A percentile compares a stretch with the other conserved stretches of the same genome.
These are phyloP conservation scores for Tetragnatha versicolor DNA, from an alignment of 1,140 invertebrate genomes.

Conservation along the genomic window DNA sequence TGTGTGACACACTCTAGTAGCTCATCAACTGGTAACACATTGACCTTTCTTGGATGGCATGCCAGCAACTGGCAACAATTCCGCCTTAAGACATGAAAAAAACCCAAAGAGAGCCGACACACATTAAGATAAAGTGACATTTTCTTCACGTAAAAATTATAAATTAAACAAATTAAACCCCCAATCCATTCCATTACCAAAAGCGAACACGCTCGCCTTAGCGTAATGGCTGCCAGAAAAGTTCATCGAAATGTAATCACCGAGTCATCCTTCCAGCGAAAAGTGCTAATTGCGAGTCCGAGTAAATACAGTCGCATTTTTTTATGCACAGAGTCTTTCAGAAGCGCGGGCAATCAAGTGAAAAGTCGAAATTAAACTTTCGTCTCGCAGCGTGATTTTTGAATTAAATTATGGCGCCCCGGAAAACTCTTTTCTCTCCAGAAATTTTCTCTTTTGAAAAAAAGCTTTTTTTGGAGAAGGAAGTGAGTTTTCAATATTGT, in stretches of 20 bases:
- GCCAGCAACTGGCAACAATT: too few species aligned
- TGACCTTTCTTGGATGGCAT: too few species aligned
- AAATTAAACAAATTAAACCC: too few species aligned
- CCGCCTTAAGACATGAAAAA: too few species aligned
- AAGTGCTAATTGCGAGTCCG: constrained; percentile 7
- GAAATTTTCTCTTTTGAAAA: not conserved
- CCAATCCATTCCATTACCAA: too few species aligned
- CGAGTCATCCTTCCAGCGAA: not conserved
- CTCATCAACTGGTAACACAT: too few species aligned
- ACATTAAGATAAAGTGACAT: too few species aligned
- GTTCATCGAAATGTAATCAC: constrained; percentile 19
- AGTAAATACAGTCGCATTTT: constrained; percentile 12
- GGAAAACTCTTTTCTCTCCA: not conserved
- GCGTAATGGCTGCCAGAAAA: too few species aligned
- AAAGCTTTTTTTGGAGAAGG: not conserved
- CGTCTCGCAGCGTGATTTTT: constrained; percentile 14
- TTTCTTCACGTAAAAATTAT: too few species aligned
- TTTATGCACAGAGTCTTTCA: not conserved
- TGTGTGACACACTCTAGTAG: too few species aligned
- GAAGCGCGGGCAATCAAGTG: not conserved
- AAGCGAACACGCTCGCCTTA: too few species aligned
- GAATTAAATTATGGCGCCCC: not conserved
- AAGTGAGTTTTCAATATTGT: not conserved
- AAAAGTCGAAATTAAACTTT: constrained; percentile 21
- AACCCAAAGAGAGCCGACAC: too few species aligned